Evolutionary conservation across 1,140 invertebrate species (phyloP).

Genomic region (Lasaia peninsularis): DNA sequence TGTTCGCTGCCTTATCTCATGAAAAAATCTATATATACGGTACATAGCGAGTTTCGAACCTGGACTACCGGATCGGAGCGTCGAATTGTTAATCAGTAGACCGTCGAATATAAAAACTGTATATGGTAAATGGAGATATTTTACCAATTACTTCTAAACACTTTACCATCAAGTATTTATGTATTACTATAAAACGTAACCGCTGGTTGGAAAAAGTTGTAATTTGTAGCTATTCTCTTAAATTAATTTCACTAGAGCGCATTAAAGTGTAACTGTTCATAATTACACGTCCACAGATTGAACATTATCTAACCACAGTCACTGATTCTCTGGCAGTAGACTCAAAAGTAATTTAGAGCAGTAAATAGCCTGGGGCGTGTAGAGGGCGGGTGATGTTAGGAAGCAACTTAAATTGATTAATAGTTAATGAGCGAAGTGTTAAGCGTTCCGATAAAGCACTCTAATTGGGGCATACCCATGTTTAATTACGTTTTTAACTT

Average conservation of each 20-base stretch:
- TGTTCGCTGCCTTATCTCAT: too few species aligned
- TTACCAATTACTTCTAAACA: not conserved
- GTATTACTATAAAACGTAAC: not conserved
- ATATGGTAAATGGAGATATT: not conserved
- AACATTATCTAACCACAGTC: slow-evolving; percentile 17
- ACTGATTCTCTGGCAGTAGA: slow-evolving; percentile 12
- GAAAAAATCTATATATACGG: too few species aligned
- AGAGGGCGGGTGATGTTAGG: slow-evolving; percentile 23
- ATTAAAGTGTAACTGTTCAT: slow-evolving; percentile 22
- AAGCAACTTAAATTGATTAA: slow-evolving; percentile 50
- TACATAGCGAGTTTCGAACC: too few species aligned
- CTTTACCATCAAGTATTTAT: not conserved
- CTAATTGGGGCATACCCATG: slow-evolving; percentile 30
- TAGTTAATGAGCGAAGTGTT: slow-evolving; percentile 57
- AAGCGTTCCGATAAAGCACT: slow-evolving; percentile 38
- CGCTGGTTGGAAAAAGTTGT: not conserved
- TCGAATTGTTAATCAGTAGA: too few species aligned
- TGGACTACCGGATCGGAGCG: too few species aligned
- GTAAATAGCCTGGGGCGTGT: slow-evolving; percentile 33
- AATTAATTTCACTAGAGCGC: slow-evolving; percentile 1
- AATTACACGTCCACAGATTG: slow-evolving; percentile 22
- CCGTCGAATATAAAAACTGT: too few species aligned
- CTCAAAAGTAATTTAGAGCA: slow-evolving; percentile 35
- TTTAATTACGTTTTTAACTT: slow-evolving; percentile 33
- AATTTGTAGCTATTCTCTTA: slow-evolving; percentile 8